A percentile compares a stretch with the other conserved stretches of the same genome.
These are phyloP conservation scores for Drosophila orena DNA, from an alignment of 1,140 invertebrate species.

Conservation along the genomic window DNA sequence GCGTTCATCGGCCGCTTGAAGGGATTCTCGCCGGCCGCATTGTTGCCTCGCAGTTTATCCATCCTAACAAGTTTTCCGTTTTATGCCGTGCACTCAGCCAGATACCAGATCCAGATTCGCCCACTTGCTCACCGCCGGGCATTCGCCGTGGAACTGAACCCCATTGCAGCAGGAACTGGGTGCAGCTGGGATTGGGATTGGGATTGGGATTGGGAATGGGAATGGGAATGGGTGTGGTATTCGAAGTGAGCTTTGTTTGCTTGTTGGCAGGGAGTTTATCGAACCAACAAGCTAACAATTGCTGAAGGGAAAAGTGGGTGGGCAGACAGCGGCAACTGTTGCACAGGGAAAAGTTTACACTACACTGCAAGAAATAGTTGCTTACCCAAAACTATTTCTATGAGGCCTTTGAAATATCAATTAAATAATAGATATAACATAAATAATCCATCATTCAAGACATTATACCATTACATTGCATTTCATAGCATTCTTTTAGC, in stretches of 20 bases:
- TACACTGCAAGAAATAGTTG: neutral
- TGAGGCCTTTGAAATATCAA: too few species aligned
- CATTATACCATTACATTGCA: too few species aligned
- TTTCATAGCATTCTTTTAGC: too few species aligned
- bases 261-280: slow-evolving; percentile 62
- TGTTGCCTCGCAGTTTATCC: slow-evolving; percentile 65
- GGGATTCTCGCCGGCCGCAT: slow-evolving; percentile 63
- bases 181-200: slow-evolving; percentile 45
- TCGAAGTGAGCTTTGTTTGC: slow-evolving; percentile 17
- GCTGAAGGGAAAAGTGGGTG: slow-evolving; percentile 11
- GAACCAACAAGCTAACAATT: slow-evolving; percentile 68
- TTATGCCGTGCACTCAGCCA: slow-evolving; percentile 58
- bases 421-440: too few species aligned
- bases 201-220: slow-evolving; percentile 21
- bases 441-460: too few species aligned
- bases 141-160: slow-evolving; percentile 55
- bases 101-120: slow-evolving; percentile 19
- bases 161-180: slow-evolving; percentile 15
- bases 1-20: slow-evolving; percentile 84
- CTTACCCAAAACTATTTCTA: too few species aligned
- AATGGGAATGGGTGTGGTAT: slow-evolving; percentile 4
- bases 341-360: slow-evolving; percentile 30
- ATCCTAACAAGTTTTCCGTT: slow-evolving; percentile 77
- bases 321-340: slow-evolving; percentile 31
- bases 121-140: slow-evolving; percentile 60